Evolutionary conservation across 2,888 invertebrate genomes (phyloP).

Genomic region (Chymomyza caudatula): DNA sequence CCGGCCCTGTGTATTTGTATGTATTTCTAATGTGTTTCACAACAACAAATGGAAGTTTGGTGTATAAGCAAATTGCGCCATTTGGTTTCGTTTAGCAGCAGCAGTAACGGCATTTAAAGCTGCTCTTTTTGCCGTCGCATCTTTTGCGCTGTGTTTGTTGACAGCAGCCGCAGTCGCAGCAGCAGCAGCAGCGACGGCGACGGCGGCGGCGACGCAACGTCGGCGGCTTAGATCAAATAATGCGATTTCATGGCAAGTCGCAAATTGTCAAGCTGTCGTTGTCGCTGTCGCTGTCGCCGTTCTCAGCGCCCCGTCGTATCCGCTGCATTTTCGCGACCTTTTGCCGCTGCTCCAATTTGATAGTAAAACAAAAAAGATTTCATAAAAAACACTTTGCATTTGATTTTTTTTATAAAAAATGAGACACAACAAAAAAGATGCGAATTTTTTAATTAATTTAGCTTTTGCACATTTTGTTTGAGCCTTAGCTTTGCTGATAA

Average conservation of each 20-base stretch:
- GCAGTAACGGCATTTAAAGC: constrained; percentile 19
- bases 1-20: no score
- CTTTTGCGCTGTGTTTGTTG: not conserved
- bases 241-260: constrained; percentile 76
- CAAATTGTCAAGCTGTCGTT: constrained; percentile 69
- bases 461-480: constrained; percentile 27
- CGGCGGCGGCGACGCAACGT: constrained; percentile 4
- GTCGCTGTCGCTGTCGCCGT: constrained; percentile 19
- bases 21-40: not conserved
- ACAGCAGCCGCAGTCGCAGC: not conserved
- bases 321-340: constrained; percentile 46
- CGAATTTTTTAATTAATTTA: constrained; percentile 59
- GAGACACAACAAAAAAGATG: not conserved
- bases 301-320: constrained; percentile 45
- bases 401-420: constrained; percentile 36
- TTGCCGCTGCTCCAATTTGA: constrained; percentile 58
- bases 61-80: constrained; percentile 45
- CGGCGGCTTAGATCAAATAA: constrained; percentile 75
- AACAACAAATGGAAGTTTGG: constrained; percentile 10
- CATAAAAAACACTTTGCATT: constrained; percentile 45
- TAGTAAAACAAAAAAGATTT: constrained; percentile 25
- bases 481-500: not conserved
- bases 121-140: not conserved
- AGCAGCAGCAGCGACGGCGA: not conserved
- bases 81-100: constrained; percentile 73